A percentile compares a stretch with the other conserved stretches of the same genome.
phyloP scores from a whole-genome alignment of 2,888 invertebrate species.

The Phytoseiulus persimilis region DNA sequence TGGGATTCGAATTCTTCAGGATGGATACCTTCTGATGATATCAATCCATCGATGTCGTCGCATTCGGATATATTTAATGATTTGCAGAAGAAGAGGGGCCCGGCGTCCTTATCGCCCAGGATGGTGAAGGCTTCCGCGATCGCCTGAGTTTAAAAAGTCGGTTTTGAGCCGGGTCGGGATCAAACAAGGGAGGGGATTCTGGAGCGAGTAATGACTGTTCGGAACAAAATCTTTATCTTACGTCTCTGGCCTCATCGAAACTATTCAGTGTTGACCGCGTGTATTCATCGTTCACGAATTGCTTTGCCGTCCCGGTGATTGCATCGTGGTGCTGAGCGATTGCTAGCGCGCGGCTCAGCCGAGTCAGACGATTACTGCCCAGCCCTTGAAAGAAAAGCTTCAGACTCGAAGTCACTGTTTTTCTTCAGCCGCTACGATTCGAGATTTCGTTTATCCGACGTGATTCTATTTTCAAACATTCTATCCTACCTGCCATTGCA shows the following conservation, averaged over 20 bases:
- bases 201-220: too few relatives aligned
- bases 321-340: conserved; percentile 41
- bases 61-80: conserved; percentile 69
- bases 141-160: background rate
- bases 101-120: background rate
- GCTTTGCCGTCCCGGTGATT: conserved; percentile 49
- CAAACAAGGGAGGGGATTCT: too few relatives aligned
- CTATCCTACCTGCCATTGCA: conserved; percentile 30
- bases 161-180: background rate
- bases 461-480: too few relatives aligned
- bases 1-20: background rate
- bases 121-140: background rate
- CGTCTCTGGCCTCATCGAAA: conserved; percentile 52
- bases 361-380: background rate
- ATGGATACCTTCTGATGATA: background rate
- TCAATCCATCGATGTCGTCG: conserved; percentile 52
- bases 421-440: background rate
- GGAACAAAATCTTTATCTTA: background rate
- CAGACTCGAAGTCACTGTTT: background rate
- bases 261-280: conserved; percentile 64
- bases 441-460: background rate
- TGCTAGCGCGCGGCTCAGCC: conserved; percentile 25
- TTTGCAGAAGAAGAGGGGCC: conserved; percentile 54
- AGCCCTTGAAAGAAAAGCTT: background rate
- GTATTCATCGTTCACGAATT: conserved; percentile 71